Percentiles rank a stretch among this genome's conserved stretches.
These are phyloP conservation scores for Teleopsis dalmanni DNA, from an alignment of 1,140 invertebrate genomes.

Conservation along the genomic window DNA sequence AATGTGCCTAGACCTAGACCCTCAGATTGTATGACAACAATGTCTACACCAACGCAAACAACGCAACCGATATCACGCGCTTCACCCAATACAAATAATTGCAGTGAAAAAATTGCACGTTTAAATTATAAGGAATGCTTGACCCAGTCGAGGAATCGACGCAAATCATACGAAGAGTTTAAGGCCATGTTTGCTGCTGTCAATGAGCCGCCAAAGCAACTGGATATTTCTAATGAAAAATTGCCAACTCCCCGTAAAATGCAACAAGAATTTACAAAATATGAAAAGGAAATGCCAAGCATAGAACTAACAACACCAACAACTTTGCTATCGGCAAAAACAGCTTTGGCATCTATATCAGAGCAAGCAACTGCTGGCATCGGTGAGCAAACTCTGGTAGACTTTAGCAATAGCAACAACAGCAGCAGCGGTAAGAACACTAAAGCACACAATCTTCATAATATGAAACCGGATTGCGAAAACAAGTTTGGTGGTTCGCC, in stretches of 20 bases:
- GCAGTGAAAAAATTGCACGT: constrained; percentile 29
- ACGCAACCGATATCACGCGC: constrained; percentile 4
- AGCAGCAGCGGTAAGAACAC: constrained; percentile 4
- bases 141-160: constrained; percentile 40
- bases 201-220: neutral
- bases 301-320: neutral
- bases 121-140: constrained; percentile 39
- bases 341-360: constrained; percentile 37
- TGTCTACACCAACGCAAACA: no score
- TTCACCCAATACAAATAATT: neutral
- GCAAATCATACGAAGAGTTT: constrained; percentile 44
- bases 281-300: constrained; percentile 6
- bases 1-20: neutral
- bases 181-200: constrained; percentile 34
- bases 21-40: no score
- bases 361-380: constrained; percentile 29
- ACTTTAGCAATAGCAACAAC: constrained; percentile 9
- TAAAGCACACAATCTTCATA: no score
- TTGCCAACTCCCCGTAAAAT: constrained; percentile 8
- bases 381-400: no score
- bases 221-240: neutral
- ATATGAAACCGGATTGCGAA: constrained; percentile 31
- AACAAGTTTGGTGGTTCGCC: constrained; percentile 27
- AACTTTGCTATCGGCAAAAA: neutral
- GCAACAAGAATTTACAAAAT: constrained; percentile 7